These are phyloP conservation scores for Burhinus oedicnemus DNA, from an alignment of 2,113 vertebrate species.

Conservation along the genomic window DNA sequence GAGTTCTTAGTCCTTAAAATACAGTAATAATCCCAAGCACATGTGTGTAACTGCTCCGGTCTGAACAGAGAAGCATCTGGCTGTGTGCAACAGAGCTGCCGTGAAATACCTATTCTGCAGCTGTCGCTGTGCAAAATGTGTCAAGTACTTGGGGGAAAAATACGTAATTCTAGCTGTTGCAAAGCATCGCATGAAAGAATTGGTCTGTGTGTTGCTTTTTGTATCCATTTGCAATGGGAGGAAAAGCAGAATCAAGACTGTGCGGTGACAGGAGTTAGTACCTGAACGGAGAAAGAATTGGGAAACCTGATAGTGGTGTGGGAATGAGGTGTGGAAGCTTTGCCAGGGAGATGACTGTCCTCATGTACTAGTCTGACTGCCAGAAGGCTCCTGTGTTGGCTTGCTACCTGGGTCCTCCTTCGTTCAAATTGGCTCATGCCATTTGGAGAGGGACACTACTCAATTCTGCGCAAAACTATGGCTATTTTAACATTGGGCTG, in stretches of 20 bases:
- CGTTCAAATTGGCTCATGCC: not conserved
- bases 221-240: not conserved
- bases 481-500: not conserved
- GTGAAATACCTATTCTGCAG: not conserved
- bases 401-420: constrained; percentile 34
- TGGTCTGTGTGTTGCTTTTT: not conserved
- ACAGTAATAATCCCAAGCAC: not conserved
- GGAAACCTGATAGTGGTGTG: not conserved
- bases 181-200: not conserved
- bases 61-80: not conserved
- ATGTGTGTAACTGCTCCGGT: not conserved
- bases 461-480: not conserved
- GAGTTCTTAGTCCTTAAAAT: not conserved
- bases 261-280: not conserved
- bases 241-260: not conserved
- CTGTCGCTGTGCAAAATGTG: not conserved
- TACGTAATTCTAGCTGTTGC: not conserved
- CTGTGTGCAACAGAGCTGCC: not conserved
- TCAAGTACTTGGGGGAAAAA: not conserved
- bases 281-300: not conserved
- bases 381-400: constrained; percentile 2
- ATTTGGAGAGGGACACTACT: not conserved
- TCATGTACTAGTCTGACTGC: not conserved
- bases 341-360: not conserved
- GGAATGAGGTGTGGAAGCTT: not conserved